phyloP scores from a whole-genome alignment of 1,140 invertebrate species.

The Caerostris extrusa region DNA sequence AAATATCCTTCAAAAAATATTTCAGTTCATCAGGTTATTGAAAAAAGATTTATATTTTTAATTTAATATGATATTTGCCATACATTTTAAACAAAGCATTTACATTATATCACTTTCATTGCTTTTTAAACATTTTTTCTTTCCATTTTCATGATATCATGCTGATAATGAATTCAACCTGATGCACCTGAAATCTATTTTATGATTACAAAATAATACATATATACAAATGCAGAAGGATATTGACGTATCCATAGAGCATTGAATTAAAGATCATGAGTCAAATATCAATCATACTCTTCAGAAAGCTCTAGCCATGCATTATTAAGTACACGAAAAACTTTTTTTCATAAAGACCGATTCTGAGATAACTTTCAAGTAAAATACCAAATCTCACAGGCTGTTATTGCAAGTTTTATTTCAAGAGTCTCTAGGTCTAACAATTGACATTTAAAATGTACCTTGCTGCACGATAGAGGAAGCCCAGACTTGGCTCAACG shows the following conservation, averaged over 20 bases:
- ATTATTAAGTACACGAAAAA: slow-evolving; percentile 50
- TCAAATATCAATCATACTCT: slow-evolving; percentile 3
- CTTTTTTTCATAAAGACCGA: background rate
- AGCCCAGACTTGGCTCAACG: slow-evolving; percentile 68
- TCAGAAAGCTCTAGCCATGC: slow-evolving; percentile 53
- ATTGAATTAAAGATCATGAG: background rate
- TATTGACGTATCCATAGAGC: background rate
- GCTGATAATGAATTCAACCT: slow-evolving; percentile 31
- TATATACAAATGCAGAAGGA: slow-evolving; percentile 40
- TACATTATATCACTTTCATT: slow-evolving; percentile 22
- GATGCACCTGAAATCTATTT: slow-evolving; percentile 12
- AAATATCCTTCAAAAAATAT: background rate
- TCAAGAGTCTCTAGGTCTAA: slow-evolving; percentile 24
- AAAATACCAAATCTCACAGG: slow-evolving; percentile 2
- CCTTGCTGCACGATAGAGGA: slow-evolving; percentile 51
- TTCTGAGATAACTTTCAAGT: background rate
- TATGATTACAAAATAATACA: slow-evolving; percentile 58
- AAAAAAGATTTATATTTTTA: background rate
- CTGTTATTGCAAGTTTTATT: background rate
- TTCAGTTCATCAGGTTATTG: background rate
- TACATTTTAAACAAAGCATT: slow-evolving; percentile 6
- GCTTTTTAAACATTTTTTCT: background rate
- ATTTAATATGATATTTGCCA: background rate
- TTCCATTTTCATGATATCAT: slow-evolving; percentile 10
- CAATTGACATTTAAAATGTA: slow-evolving; percentile 73